A percentile compares a stretch with the other conserved stretches of the same genome.
Evolutionary conservation across 2,113 vertebrate genomes (phyloP).

Genomic region (Phalacrocorax carbo): DNA sequence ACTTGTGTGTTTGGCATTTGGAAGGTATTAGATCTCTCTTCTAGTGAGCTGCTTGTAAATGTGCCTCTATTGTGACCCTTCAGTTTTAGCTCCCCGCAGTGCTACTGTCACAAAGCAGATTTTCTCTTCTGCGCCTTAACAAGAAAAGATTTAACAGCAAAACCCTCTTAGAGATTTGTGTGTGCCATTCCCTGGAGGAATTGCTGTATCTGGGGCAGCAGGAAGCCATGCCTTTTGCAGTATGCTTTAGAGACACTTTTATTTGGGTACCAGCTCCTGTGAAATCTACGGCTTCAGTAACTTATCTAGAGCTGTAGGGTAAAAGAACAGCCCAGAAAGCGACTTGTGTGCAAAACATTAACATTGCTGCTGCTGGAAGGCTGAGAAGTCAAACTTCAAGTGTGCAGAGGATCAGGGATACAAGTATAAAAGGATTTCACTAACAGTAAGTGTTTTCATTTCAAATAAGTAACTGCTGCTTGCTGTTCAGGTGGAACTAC

Average conservation of each 20-base stretch:
- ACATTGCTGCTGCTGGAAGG: not conserved
- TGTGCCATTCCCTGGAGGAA: not conserved
- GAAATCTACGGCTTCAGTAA: not conserved
- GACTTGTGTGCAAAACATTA: accelerated
- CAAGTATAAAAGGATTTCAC: not conserved
- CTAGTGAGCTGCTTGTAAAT: accelerated
- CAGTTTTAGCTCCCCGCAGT: not conserved
- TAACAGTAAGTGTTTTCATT: slow-evolving; percentile 21
- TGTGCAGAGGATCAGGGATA: not conserved
- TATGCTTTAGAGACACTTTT: not conserved
- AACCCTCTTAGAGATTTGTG: slow-evolving; percentile 26
- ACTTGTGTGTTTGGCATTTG: not conserved
- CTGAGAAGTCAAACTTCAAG: not conserved
- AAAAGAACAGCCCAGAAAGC: not conserved
- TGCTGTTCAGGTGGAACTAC: not conserved
- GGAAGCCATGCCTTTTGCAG: not conserved
- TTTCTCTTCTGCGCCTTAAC: not conserved
- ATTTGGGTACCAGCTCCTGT: not conserved
- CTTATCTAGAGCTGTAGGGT: not conserved
- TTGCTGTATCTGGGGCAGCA: slow-evolving; percentile 48
- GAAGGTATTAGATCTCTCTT: not conserved
- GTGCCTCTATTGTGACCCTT: not conserved
- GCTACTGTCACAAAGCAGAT: slow-evolving; percentile 49
- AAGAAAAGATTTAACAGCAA: slow-evolving; percentile 32
- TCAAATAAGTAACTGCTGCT: not conserved